These are phyloP conservation scores for Equus quagga DNA, from an alignment of 2,113 vertebrate species.

Conservation along the genomic window DNA sequence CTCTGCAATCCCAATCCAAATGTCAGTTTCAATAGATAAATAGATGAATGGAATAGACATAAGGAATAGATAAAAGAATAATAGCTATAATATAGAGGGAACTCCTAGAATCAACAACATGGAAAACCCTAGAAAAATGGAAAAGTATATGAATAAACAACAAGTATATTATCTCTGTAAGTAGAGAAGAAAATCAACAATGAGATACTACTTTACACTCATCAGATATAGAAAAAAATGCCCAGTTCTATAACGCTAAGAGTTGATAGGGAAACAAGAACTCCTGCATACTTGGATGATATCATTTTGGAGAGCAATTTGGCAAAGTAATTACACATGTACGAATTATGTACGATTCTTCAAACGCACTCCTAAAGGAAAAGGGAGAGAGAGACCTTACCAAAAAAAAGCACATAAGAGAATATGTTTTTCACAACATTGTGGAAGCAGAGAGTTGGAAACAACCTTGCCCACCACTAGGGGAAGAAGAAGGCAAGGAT, in stretches of 20 bases:
- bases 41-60: background rate
- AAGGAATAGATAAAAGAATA: background rate
- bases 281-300: background rate
- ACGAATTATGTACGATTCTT: background rate
- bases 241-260: background rate
- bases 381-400: background rate
- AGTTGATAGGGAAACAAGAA: background rate
- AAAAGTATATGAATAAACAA: background rate
- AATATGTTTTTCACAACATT: background rate
- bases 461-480: background rate
- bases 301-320: background rate
- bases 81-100: background rate
- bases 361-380: background rate
- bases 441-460: background rate
- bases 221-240: background rate
- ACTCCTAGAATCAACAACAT: background rate
- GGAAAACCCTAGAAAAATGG: slow-evolving; percentile 31
- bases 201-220: background rate
- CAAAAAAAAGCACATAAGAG: background rate
- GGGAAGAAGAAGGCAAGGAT: background rate
- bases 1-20: background rate
- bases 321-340: background rate
- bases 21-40: background rate
- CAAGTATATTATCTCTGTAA: background rate
- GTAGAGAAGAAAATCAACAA: slow-evolving; percentile 10